These are phyloP conservation scores for Oligia fasciuncula DNA, from an alignment of 2,888 invertebrate species.

Conservation along the genomic window DNA sequence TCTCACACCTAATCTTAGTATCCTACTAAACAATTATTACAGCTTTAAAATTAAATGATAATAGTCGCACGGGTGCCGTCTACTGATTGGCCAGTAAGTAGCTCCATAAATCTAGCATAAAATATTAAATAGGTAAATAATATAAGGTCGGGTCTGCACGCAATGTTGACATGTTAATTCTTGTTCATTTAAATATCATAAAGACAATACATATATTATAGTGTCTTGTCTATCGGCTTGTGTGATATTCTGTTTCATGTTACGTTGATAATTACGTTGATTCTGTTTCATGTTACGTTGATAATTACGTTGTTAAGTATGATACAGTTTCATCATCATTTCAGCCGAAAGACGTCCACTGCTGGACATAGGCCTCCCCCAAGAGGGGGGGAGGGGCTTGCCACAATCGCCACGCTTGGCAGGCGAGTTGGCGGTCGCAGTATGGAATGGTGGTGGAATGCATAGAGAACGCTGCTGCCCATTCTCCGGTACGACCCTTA, in stretches of 20 bases:
- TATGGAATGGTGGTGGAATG: too few species aligned
- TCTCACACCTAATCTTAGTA: constrained; percentile 26
- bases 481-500: too few species aligned
- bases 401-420: too few species aligned
- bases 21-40: constrained; percentile 31
- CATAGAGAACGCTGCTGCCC: too few species aligned
- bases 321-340: constrained; percentile 14
- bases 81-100: constrained; percentile 49
- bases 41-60: constrained; percentile 32
- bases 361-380: too few species aligned
- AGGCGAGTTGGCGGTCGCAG: too few species aligned
- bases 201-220: constrained; percentile 39
- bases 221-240: constrained; percentile 46
- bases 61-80: constrained; percentile 37
- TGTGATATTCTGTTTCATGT: constrained; percentile 38
- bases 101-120: constrained; percentile 51
- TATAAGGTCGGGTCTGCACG: constrained; percentile 44
- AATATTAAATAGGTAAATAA: constrained; percentile 42
- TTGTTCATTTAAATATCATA: constrained; percentile 54
- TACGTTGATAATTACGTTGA: constrained; percentile 42
- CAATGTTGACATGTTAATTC: constrained; percentile 57
- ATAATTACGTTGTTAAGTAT: constrained; percentile 49
- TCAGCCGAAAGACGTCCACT: too few species aligned
- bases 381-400: too few species aligned
- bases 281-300: constrained; percentile 34